Conservation (phyloP, 2,888 invertebrate genomes). For the Pemphredon lugubris region DNA sequence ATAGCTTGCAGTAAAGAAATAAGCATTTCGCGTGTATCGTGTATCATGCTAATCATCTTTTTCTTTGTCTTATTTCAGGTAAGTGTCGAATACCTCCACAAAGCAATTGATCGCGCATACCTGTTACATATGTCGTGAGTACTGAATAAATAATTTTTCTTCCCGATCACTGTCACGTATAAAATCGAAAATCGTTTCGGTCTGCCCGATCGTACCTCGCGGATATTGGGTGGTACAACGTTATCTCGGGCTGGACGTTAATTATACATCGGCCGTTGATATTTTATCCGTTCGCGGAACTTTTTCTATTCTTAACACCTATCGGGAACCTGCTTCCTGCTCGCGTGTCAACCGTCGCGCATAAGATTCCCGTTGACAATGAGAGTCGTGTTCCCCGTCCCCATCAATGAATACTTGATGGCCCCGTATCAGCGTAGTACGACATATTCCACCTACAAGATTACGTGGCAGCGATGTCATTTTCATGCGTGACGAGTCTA, state of each 20-base stretch:
- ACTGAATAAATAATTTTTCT: not conserved
- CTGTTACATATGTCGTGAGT: slow-evolving; percentile 25
- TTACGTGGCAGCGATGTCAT: slow-evolving; percentile 59
- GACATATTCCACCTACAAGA: slow-evolving; percentile 66
- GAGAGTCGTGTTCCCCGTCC: slow-evolving; percentile 55
- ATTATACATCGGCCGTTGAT: no score
- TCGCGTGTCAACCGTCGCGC: slow-evolving; percentile 52
- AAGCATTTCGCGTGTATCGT: not conserved
- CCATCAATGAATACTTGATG: slow-evolving; percentile 64
- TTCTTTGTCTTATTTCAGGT: slow-evolving; percentile 48
- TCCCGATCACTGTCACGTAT: no score
- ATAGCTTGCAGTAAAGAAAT: not conserved
- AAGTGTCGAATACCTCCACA: slow-evolving; percentile 6
- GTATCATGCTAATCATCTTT: slow-evolving; percentile 8
- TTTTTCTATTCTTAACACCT: slow-evolving; percentile 35
- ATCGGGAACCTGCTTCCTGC: slow-evolving; percentile 39
- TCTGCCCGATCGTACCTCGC: no score
- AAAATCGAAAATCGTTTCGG: no score
- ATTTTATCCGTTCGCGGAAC: slow-evolving; percentile 3
- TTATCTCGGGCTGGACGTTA: no score
- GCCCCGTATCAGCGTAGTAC: slow-evolving; percentile 46
- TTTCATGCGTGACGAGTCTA: slow-evolving; percentile 67
- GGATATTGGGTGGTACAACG: no score
- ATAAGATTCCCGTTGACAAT: slow-evolving; percentile 59
- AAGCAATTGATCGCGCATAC: not conserved